Percentiles rank a stretch among this genome's conserved stretches.
phyloP scores from a whole-genome alignment of 2,888 invertebrate species.

The Dexiosoma caninum region DNA sequence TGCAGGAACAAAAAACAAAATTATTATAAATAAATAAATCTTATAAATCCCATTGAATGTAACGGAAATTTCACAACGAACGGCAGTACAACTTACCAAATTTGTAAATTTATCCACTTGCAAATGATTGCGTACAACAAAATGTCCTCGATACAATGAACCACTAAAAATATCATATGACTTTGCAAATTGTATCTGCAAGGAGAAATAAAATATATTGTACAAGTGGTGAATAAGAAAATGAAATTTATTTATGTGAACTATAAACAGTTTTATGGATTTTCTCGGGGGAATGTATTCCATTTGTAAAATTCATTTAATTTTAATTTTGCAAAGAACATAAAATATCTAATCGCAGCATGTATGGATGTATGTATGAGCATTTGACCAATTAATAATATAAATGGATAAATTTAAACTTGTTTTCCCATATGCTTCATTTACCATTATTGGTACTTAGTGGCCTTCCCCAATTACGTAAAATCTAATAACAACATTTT shows the following conservation, averaged over 20 bases:
- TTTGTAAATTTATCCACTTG: conserved; percentile 77
- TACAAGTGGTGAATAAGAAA: conserved; percentile 22
- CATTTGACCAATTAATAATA: no score
- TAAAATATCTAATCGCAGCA: no score
- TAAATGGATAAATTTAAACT: no score
- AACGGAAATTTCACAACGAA: conserved; percentile 11
- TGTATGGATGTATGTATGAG: no score
- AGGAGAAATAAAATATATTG: conserved; percentile 26
- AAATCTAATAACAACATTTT: conserved; percentile 31
- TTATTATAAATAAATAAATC: conserved; percentile 30
- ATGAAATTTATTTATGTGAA: conserved; percentile 23
- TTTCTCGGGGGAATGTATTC: background rate
- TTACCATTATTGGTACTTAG: background rate
- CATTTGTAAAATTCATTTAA: no score
- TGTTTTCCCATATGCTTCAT: no score
- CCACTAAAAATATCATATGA: conserved; percentile 77
- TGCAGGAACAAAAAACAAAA: conserved; percentile 4
- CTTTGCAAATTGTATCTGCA: conserved; percentile 76
- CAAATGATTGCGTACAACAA: conserved; percentile 77
- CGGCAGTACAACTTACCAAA: conserved; percentile 71
- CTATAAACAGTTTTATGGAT: conserved; percentile 19
- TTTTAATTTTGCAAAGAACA: no score
- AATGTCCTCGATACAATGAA: conserved; percentile 73
- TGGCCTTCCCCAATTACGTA: conserved; percentile 27
- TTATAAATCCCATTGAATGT: conserved; percentile 23